Evolutionary conservation across 2,797 vertebrate species (phyloP), one percentile per base, ranked within the genome.

Genomic region (Acipenser ruthenus): DNA sequence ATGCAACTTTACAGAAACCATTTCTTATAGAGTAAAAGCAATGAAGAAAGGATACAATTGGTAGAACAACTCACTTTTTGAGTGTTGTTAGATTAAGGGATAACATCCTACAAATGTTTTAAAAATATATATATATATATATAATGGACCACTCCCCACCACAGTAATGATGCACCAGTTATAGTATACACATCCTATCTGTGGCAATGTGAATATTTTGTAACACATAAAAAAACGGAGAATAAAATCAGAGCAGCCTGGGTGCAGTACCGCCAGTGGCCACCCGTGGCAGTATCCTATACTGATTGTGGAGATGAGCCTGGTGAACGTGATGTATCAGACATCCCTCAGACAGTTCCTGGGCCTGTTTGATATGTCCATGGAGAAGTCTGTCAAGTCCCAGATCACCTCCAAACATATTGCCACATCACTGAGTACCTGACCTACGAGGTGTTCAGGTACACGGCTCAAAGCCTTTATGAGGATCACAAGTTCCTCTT

Each of bases 261-360:
- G 73, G 92, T 93, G 79, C 92, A 94, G 69, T 94, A 92, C 81
- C 90, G 92, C 0, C 91, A 0, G 90, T 93, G 73, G 91, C 93
- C 79, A 74, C 82, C 67, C 87, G 89, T 70, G 92, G 92, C 48
- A 93, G 92, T 75, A 91, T 91, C 77, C 90, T 93, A 9, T 94
- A 94, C 82, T 94, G 62, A 90, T 94, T 15, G 90, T 92, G 77
- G 92, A 94, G 80, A 91, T 93, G 91, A 92, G 90, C 6, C 76
- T 91, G 72, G 90, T 94, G 62, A 92, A 93, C 73, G 53, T 90
- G 68, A 93, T 94, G 93, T 93, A 94, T 80, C 93, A 94, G 80
- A 94, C 90, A 10, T 92, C 92, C 0, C 78, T 93, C 49, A 66
- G 84, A 0, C 93, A 94, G 76, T 94, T 93, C 77, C 81, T 94